Conservation (phyloP, 2,888 invertebrate species). For the Macaria notata region DNA sequence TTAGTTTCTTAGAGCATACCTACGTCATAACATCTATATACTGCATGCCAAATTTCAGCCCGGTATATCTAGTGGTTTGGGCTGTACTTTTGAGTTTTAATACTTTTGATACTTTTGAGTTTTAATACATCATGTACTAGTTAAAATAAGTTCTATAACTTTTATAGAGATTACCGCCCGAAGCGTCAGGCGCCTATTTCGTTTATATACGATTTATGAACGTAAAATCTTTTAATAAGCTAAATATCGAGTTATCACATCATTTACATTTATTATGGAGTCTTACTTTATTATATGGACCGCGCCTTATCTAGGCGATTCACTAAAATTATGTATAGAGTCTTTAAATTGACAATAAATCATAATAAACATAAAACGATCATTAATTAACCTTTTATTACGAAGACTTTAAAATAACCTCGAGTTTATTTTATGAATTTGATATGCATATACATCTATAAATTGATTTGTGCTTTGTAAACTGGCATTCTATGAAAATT, state of each 20-base stretch:
- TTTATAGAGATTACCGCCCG: conserved; percentile 39
- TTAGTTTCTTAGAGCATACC: too few relatives aligned
- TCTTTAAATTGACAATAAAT: conserved; percentile 13
- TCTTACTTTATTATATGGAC: conserved; percentile 17
- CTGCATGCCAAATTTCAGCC: too few relatives aligned
- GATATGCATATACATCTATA: too few relatives aligned
- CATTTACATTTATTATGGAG: conserved; percentile 41
- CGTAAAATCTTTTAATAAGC: conserved; percentile 48
- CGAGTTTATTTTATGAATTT: too few relatives aligned
- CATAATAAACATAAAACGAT: conserved; percentile 20
- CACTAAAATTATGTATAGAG: conserved; percentile 3
- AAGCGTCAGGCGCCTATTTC: conserved; percentile 48
- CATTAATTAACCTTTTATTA: not conserved
- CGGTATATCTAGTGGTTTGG: too few relatives aligned
- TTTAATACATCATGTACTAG: conserved; percentile 38
- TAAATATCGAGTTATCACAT: conserved; percentile 49
- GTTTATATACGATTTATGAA: conserved; percentile 59
- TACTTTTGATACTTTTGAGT: too few relatives aligned
- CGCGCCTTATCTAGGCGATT: conserved; percentile 8
- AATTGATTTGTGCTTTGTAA: too few relatives aligned
- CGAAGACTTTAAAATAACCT: too few relatives aligned
- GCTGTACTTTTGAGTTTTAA: too few relatives aligned
- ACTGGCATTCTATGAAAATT: too few relatives aligned
- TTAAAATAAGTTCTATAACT: conserved; percentile 45
- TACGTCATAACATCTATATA: too few relatives aligned